Conservation (phyloP, 2,113 vertebrate genomes). For the Tachycineta bicolor region DNA sequence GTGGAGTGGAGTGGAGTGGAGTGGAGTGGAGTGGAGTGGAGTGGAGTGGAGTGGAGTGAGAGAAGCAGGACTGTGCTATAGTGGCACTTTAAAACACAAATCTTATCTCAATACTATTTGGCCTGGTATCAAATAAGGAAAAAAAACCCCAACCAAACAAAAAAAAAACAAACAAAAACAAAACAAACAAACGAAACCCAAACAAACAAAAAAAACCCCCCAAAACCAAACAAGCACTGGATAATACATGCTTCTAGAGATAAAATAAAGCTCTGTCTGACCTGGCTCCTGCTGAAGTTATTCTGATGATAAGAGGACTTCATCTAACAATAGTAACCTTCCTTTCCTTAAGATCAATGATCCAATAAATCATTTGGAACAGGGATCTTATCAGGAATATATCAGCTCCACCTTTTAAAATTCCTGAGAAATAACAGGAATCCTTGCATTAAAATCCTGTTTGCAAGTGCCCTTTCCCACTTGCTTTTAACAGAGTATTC, state of each 20-base stretch:
- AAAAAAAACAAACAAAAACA: too few species aligned
- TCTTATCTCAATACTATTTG: neutral
- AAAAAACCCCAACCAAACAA: neutral
- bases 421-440: neutral
- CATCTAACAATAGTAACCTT: neutral
- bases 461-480: neutral
- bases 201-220: neutral
- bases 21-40: too few species aligned
- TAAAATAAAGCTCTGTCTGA: neutral
- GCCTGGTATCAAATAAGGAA: neutral
- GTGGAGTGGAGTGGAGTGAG: neutral
- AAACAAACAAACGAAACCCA: too few species aligned
- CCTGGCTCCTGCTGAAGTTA: neutral
- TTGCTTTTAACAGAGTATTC: conserved; percentile 52
- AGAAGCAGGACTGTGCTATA: neutral
- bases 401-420: neutral
- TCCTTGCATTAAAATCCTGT: neutral
- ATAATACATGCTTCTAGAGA: neutral
- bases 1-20: too few species aligned
- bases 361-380: neutral
- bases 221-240: too few species aligned
- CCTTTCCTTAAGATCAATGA: neutral
- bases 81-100: neutral
- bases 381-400: neutral
- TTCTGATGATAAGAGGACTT: neutral